Base-by-base conservation (phyloP, 2,888 invertebrate species). In the Pasiphila rectangulata region DNA sequence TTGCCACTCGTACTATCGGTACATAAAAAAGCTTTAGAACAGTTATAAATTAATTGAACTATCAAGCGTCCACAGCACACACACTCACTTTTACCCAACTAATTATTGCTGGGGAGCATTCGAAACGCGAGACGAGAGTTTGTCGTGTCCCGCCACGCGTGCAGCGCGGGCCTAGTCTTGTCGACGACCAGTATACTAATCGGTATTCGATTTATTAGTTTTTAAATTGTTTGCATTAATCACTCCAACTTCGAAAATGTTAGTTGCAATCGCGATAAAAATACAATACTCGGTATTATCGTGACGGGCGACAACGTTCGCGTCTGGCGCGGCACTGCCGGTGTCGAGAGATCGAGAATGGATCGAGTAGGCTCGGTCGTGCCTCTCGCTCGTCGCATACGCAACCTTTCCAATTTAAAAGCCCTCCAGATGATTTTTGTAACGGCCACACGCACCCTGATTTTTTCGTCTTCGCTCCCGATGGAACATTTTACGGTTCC, bases 51-150 rank as follows among this genome's bases (percentile, higher is more conserved):
- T 76, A 82, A 80, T 79, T 77, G 71, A 83, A 81, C 76, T 74
- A 77, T 78, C 75, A 79, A 80, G 64, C 75, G 79, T 78, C 73
- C 79, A 82, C 79, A 78, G 71, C 73, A 80, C 83, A 83, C 79
- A 82, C 86, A 85, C 84, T 79, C 85, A 86, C 85, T 86, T 85
- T 83, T 84, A 83, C 80, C 77, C 75, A 83, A 82, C 83, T 82
- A 84, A 83, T 83, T 77, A 80, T 73, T 73, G 75, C 67, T 63
- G 72, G 69, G 72, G 80, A 81, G 73, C 79, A 81, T 79, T 83
- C 78, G 72, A 69, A 79, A 77, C 72, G 73, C 68, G 71, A 79
- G 73, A 75, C 74, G 75, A 74, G 72, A 80, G 78, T 82, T 83
- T 79, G 78, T 80, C 77, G 73, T 69, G 70, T 75, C 72, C 72